These are phyloP conservation scores for Tupaia chinensis DNA, from an alignment of 2,113 vertebrate genomes.

Conservation along the genomic window DNA sequence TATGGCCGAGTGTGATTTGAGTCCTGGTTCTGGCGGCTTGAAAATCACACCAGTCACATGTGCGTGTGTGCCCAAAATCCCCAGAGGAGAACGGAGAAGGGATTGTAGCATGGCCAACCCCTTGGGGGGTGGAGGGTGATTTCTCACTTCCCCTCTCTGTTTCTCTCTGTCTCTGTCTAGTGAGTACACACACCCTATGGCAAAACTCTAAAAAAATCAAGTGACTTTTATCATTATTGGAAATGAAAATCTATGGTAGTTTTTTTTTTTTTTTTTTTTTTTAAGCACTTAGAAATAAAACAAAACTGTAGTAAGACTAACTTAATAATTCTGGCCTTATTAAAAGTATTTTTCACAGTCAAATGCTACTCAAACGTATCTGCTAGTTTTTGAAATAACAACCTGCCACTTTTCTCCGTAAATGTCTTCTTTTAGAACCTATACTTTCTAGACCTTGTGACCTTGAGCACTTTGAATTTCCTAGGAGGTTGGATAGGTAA, in stretches of 20 bases:
- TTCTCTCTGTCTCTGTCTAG: too few relatives aligned
- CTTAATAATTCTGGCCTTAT: background rate
- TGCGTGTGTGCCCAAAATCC: too few relatives aligned
- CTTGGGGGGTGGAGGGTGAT: too few relatives aligned
- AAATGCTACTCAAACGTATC: background rate
- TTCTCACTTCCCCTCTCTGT: too few relatives aligned
- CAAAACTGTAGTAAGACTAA: background rate
- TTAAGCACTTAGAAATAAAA: background rate
- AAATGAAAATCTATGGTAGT: slow-evolving; percentile 5
- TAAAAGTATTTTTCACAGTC: background rate
- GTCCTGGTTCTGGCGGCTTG: too few relatives aligned
- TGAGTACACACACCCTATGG: too few relatives aligned
- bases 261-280: background rate
- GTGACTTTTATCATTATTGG: background rate
- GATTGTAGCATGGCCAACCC: too few relatives aligned
- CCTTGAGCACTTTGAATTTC: background rate
- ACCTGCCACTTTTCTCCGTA: background rate
- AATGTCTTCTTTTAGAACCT: background rate
- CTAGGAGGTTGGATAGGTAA: background rate
- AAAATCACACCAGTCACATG: too few relatives aligned
- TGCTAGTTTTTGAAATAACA: background rate
- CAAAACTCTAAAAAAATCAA: too few relatives aligned
- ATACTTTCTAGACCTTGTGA: background rate
- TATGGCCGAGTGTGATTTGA: too few relatives aligned
- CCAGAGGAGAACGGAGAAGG: too few relatives aligned